phyloP scores from a whole-genome alignment of 2,888 invertebrate genomes.

The Drosophila pegasa region DNA sequence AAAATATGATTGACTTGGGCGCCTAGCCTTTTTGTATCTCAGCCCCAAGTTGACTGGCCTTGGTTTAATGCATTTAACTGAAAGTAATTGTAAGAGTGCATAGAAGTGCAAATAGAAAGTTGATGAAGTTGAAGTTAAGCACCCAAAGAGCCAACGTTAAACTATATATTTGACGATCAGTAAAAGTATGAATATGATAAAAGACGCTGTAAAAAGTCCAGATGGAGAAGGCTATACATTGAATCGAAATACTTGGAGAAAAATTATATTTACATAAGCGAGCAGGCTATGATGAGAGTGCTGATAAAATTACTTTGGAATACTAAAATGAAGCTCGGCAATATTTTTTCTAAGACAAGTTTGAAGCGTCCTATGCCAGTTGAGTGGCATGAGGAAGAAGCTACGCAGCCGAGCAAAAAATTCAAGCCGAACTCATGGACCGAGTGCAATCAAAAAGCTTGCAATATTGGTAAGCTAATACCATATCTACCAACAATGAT shows the following conservation, averaged over 20 bases:
- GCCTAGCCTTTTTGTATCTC: not conserved
- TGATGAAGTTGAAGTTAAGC: too few species aligned
- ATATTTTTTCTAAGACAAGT: not conserved
- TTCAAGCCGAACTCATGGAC: not conserved
- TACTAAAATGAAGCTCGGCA: not conserved
- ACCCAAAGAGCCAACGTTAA: too few species aligned
- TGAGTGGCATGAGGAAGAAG: not conserved
- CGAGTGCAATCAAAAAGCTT: not conserved
- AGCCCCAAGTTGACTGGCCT: not conserved
- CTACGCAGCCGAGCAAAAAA: not conserved
- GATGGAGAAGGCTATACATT: too few species aligned
- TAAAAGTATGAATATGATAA: too few species aligned
- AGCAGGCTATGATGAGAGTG: not conserved
- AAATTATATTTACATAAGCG: not conserved
- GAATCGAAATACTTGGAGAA: too few species aligned
- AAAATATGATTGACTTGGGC: constrained; percentile 39
- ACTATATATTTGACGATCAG: too few species aligned
- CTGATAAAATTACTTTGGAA: not conserved
- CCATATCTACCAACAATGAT: not conserved
- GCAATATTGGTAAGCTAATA: not conserved
- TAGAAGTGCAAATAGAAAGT: not conserved
- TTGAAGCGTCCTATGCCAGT: not conserved
- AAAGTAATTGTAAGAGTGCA: not conserved
- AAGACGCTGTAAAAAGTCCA: too few species aligned
- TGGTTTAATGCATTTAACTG: not conserved